Base-by-base conservation (phyloP, 2,113 vertebrate genomes). In the Nibea coibor region DNA sequence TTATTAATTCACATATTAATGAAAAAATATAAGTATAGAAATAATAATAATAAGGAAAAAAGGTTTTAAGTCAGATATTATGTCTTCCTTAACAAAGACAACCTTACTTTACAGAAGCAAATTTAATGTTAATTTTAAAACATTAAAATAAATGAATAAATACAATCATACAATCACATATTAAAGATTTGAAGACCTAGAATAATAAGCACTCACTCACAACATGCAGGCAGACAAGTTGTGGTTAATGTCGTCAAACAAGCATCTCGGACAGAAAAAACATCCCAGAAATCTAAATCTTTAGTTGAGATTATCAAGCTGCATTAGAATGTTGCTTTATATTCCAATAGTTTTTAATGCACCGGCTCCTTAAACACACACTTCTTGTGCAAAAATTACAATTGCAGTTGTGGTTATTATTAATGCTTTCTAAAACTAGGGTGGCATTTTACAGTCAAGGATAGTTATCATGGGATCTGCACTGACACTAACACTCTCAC, bases 401-500 rank as follows among this genome's bases (percentile, higher is more conserved):
- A 53, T 14, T 51, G 15, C 58, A 26, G 14, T 69, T 10, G n/a
- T 45, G 62, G 51, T 85, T 31, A 63, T 81, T 42, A 71, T 65
- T 78, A 72, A 26, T 50, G n/a, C 16, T 22, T 59, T 54, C 74
- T 61, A 43, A 79, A 72, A 66, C 59, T 10, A 8, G 66, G 20
- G 26, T 22, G 10, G 54, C 35, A 26, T 67, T 78, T 71, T 28
- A n/a, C 67, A 51, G 57, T 47, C 6, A 8, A 10, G 24, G 7
- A 24, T 64, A 74, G 83, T 86, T 72, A 72, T n/a, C 54, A 56
- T 31, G 22, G 24, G 7, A 9, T 72, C 19, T 65, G 58, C 57
- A 51, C 39, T 31, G 12, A 20, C 72, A 35, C 65, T 11, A 4
- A 64, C 69, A 69, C 42, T 39, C 70, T 31, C 69, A 26, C 45